Base-by-base conservation (phyloP, 2,113 vertebrate species). In the Colius striatus region DNA sequence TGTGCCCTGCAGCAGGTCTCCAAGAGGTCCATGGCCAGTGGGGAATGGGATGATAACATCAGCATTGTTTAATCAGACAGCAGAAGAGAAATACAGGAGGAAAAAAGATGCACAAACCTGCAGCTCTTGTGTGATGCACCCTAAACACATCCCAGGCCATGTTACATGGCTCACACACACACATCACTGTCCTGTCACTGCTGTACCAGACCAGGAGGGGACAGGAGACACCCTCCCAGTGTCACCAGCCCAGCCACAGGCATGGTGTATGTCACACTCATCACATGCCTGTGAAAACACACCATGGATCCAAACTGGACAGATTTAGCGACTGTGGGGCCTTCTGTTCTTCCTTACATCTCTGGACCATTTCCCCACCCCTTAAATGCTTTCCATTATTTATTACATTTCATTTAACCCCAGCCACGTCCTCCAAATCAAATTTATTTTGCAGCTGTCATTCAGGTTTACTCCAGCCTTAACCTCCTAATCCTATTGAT, bases 391-490 rank as follows among this genome's bases (percentile, higher is more conserved):
- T 95, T 82, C 58, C 73, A 92, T 97, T 98, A 98, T 98, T 98
- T 98, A 98, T 96, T 97, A 95, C 72, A 62, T 96, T 96, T 98
- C 97, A 97, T 97, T 98, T 97, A 98, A 98, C 97, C 97, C 93
- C 93, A 89, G 92, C 94, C 95, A 95, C 96, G 95, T 97, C 97
- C 97, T 96, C 95, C 96, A 95, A 97, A 97, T 97, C 96, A 97
- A 97, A 97, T 98, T 97, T 98, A 98, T 97, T 97, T 97, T 97
- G 96, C 96, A 98, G 97, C 97, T 98, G 97, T 98, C 97, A 97
- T 95, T 97, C 96, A 84, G 94, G 96, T 94, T 97, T 97, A 97
- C 97, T 97, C 96, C 61, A 5, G 97, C 95, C 97, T 98, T 98
- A 98, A 98, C 97, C 97, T 97, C 88, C 26, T 97, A 98, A 98